A percentile compares a stretch with the other conserved stretches of the same genome.
Evolutionary conservation across 2,888 invertebrate species (phyloP).

Genomic region (Ochlodes sylvanus): DNA sequence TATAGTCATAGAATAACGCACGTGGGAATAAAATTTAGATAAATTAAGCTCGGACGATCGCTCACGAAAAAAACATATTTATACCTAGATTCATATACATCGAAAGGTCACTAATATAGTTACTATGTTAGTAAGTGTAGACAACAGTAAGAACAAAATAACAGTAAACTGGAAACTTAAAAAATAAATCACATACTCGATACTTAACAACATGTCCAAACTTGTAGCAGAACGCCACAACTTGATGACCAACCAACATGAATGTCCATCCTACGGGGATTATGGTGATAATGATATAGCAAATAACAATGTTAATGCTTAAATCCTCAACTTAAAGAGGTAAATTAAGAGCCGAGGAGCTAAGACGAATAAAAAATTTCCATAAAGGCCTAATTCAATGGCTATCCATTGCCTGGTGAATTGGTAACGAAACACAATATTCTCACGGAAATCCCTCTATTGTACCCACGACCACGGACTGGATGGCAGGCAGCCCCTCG

Average conservation of each 20-base stretch:
- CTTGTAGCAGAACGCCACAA: constrained; percentile 55
- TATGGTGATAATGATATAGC: neutral
- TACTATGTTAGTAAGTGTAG: neutral
- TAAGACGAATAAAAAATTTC: neutral
- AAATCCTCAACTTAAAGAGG: neutral
- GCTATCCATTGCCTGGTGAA: constrained; percentile 41
- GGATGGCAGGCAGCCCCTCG: constrained; percentile 72
- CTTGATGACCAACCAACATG: constrained; percentile 56
- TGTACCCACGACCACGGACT: constrained; percentile 60
- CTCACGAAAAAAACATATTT: no score
- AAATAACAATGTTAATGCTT: constrained; percentile 1
- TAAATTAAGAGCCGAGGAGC: neutral
- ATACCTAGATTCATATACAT: no score
- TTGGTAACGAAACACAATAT: constrained; percentile 55
- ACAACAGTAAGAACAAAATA: neutral
- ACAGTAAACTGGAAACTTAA: constrained; percentile 1
- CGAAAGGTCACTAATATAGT: no score
- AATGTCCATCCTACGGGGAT: constrained; percentile 42
- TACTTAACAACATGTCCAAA: constrained; percentile 48
- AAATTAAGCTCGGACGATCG: no score
- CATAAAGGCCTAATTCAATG: constrained; percentile 17
- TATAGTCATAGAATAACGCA: no score
- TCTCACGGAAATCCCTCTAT: constrained; percentile 66
- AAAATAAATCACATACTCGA: no score
- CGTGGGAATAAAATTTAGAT: no score